Base-by-base conservation (phyloP, 2,113 vertebrate species). In the Chaetodon auriga region DNA sequence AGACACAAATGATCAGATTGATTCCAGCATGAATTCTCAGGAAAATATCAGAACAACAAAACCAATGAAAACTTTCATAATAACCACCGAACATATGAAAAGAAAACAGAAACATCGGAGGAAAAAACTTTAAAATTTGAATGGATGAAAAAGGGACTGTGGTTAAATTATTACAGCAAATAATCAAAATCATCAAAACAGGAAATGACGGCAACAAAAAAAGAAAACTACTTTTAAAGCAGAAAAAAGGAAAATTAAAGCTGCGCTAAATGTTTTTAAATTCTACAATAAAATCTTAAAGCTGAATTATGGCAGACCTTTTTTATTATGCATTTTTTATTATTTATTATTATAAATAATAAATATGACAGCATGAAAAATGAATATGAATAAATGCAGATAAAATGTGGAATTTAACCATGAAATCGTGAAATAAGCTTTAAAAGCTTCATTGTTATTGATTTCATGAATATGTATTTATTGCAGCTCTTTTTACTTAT, bases 21-120 rank as follows among this genome's bases (percentile, higher is more conserved):
- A n/a, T 30, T 13, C 21, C 23, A 7, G 23, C 35, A 66, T 18
- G 43, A 30, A 49, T 86, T 83, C 83, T 89, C 83, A 89, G 81
- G 83, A 74, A 73, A 51, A 81, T 35, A 74, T 75, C 54, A 46
- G 18, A n/a, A 18, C n/a, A n/a, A 18, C n/a, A 35, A 66, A 49
- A 57, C n/a, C 48, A 21, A 65, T 5, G 19, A 61, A 23, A 25
- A 72, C 45, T 60, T 55, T 43, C 21, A 54, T 2, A 13, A 18
- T 10, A 30, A 48, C 43, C 7, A 41, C 6, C 38, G 3, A 30
- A 3, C 30, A 5, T 3, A 19, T 15, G 46, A 15, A 48, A 48
- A 15, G 14, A 15, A 48, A 48, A 15, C 8, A 45, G 41, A 41
- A 41, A 5, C 41, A 9, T 41, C 30, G 30, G n/a, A 30, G 10